A percentile compares a stretch with the other conserved stretches of the same genome.
phyloP scores from a whole-genome alignment of 2,888 invertebrate genomes.

The Branchinecta sandiegonensis region DNA sequence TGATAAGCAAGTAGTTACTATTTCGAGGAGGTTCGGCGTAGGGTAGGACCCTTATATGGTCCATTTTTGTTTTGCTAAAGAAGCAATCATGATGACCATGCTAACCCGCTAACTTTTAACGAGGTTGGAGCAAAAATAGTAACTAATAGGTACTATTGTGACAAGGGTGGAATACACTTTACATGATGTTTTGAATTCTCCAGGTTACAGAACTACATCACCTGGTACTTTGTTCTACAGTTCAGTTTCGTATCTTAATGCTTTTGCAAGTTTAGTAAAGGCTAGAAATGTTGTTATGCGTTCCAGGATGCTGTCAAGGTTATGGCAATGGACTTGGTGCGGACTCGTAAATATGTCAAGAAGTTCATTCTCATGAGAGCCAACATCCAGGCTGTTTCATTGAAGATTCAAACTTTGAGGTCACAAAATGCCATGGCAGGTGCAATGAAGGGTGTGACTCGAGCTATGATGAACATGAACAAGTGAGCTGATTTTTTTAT shows the following conservation, averaged over 20 bases:
- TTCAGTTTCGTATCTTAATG: background rate
- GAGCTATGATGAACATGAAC: conserved; percentile 98
- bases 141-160: no score
- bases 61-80: background rate
- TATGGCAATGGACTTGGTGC: conserved; percentile 96
- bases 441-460: conserved; percentile 97
- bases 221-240: no score
- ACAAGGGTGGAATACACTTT: no score
- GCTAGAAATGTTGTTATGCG: conserved; percentile 21
- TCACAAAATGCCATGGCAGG: conserved; percentile 99
- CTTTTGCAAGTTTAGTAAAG: background rate
- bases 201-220: no score
- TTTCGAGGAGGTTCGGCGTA: no score
- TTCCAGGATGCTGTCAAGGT: conserved; percentile 93
- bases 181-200: no score
- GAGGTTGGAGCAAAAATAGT: no score
- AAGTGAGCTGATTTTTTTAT: conserved; percentile 37
- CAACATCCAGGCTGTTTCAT: conserved; percentile 91
- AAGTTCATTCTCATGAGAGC: conserved; percentile 99
- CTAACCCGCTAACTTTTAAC: no score
- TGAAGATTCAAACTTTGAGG: conserved; percentile 93
- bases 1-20: no score
- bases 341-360: conserved; percentile 83
- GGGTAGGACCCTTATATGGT: no score
- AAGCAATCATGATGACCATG: no score